A percentile compares a stretch with the other conserved stretches of the same genome.
These are phyloP conservation scores for Mormyrus proboscirostris DNA, from an alignment of 2,797 vertebrate species.

Conservation along the genomic window DNA sequence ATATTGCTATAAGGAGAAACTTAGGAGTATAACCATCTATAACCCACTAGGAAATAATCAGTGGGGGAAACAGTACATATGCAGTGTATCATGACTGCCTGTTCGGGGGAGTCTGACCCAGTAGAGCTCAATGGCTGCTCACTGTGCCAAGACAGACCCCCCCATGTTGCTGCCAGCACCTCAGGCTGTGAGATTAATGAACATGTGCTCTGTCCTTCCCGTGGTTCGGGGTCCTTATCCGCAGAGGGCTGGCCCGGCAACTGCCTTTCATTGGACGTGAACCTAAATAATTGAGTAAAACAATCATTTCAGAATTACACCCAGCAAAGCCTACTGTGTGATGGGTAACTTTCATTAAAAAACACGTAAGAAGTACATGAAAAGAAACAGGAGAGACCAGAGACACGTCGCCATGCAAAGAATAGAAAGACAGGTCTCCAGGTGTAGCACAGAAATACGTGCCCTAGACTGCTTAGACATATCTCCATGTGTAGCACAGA, in stretches of 20 bases:
- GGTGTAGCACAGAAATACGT: neutral
- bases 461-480: neutral
- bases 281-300: neutral
- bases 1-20: conserved; percentile 13
- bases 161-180: neutral
- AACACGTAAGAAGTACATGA: neutral
- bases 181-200: conserved; percentile 2
- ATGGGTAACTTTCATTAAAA: neutral
- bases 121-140: neutral
- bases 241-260: neutral
- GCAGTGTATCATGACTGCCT: neutral
- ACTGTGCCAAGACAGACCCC: neutral
- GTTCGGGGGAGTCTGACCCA: neutral
- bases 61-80: neutral
- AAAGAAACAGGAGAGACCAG: neutral
- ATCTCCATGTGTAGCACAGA: neutral
- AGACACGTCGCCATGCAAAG: neutral
- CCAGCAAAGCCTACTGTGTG: neutral
- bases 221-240: neutral
- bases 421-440: neutral
- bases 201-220: neutral
- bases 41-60: conserved; percentile 9
- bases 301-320: neutral
- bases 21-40: conserved; percentile 6
- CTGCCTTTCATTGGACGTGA: neutral